Evolutionary conservation across 2,888 invertebrate species (phyloP), one percentile per base, ranked within the genome.

Genomic region (Volucella bombylans): DNA sequence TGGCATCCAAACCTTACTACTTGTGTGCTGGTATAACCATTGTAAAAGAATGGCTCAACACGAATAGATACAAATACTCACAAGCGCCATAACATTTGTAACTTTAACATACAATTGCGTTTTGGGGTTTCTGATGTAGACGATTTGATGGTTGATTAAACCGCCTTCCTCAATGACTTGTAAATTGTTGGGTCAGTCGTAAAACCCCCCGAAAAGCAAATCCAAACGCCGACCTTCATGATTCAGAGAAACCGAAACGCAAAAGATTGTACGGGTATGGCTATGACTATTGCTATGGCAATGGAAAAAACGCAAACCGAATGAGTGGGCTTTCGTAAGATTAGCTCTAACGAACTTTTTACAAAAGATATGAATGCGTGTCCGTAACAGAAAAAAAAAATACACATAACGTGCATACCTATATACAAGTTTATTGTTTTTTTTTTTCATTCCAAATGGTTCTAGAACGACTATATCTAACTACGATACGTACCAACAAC

Each of bases 151-250:
- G 64, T 50, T 57, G 38, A 69, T 39, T 57, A 47, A 69, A 57
- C 9, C 57, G 39, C 49, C 49, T 18, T 43, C 15, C 49, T 11
- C n/a, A 18, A 49, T 49, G 52, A 43, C 23, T 31, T n/a, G 18
- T 49, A n/a, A 47, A 14, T 11, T 57, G 43, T 39, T 65, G 72
- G 72, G 61, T 72, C 61, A 54, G 43, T 14, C 68, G 31, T 52
- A 43, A 65, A 43, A 52, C 18, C 61, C 31, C 43, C n/a, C 43
- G 38, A 39, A 12, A 31, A 67, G 9, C 4, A 14, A 47, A 47
- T 1, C n/a, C 14, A 12, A 61, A 61, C 41, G n/a, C 45, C 31
- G 31, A 31, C 31, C 61, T 47, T 11, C 9, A 18, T 69, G 69
- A 59, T 18, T 59, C 59, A 69, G 38, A 45, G 49, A 68, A 69